Evolutionary conservation across 1,140 invertebrate species (phyloP).

Genomic region (Coelopa frigida): DNA sequence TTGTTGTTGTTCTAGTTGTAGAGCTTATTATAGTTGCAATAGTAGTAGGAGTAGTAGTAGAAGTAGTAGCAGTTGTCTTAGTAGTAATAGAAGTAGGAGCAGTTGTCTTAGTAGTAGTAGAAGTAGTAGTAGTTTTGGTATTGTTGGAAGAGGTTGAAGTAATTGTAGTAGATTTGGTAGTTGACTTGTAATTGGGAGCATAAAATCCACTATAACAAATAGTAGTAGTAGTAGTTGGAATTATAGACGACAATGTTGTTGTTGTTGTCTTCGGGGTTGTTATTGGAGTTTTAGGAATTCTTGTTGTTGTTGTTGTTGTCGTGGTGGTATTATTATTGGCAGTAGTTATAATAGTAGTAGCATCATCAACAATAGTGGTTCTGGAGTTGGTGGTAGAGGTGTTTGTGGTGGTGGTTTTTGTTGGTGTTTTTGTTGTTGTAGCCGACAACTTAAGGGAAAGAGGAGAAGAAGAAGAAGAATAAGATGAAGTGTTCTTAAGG

Average conservation of each 20-base stretch:
- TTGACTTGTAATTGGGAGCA: background rate
- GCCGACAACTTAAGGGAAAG: background rate
- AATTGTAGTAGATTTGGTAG: background rate
- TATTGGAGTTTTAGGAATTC: too few species aligned
- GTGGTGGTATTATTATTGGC: background rate
- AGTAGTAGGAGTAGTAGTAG: constrained; percentile 1
- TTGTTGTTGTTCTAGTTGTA: constrained; percentile 4
- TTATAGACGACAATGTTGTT: constrained; percentile 1
- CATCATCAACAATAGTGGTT: background rate
- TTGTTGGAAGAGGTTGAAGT: background rate
- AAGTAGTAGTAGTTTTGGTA: background rate
- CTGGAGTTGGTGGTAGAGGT: background rate
- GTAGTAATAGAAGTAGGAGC: background rate
- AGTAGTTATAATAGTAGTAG: background rate
- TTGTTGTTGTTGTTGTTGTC: too few species aligned
- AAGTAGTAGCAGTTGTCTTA: background rate
- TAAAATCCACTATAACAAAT: background rate
- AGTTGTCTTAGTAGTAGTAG: background rate
- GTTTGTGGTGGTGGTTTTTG: background rate
- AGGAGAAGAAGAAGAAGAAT: too few species aligned
- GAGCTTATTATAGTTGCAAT: background rate
- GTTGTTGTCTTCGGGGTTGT: too few species aligned
- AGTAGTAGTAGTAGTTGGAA: constrained; percentile 1
- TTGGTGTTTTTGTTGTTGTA: constrained; percentile 6
- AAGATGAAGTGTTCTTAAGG: too few species aligned